Evolutionary conservation across 2,113 vertebrate genomes (phyloP).

Genomic region (Grammomys dolichurus): DNA sequence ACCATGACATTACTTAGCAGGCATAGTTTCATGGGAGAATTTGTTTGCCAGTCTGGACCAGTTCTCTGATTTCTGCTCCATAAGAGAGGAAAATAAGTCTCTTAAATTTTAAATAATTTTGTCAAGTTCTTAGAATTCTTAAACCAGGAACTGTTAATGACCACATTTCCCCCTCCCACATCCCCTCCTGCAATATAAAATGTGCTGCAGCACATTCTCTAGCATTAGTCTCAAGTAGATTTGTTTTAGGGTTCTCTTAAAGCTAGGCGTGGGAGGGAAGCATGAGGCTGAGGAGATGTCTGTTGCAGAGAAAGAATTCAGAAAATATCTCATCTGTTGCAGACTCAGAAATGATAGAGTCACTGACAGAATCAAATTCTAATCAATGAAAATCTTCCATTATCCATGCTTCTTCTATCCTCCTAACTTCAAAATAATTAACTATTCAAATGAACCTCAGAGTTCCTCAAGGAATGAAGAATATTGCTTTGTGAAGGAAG

Average conservation of each 20-base stretch:
- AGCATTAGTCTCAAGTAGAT: not conserved
- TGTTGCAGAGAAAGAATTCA: slow-evolving; percentile 58
- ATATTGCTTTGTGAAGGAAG: slow-evolving; percentile 65
- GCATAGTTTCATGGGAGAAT: not conserved
- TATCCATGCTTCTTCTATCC: slow-evolving; percentile 53
- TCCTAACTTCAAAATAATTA: slow-evolving; percentile 71
- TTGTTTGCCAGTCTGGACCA: not conserved
- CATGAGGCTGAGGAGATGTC: not conserved
- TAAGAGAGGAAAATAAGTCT: not conserved
- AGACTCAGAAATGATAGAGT: slow-evolving; percentile 65
- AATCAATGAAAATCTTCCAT: slow-evolving; percentile 73
- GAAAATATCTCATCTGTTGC: slow-evolving; percentile 74
- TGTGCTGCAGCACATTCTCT: not conserved
- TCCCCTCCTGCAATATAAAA: not conserved
- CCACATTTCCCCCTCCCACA: not conserved
- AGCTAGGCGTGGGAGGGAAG: not conserved
- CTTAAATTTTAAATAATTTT: not conserved
- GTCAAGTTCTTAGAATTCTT: not conserved
- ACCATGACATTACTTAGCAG: not conserved
- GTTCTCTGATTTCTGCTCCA: not conserved
- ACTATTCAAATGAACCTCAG: slow-evolving; percentile 65
- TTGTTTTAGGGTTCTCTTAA: not conserved
- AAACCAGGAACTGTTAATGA: not conserved
- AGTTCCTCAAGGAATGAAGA: slow-evolving; percentile 10
- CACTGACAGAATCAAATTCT: slow-evolving; percentile 71